Base-by-base conservation (phyloP, 1,140 invertebrate species). In the Drosophila lacteicornis region DNA sequence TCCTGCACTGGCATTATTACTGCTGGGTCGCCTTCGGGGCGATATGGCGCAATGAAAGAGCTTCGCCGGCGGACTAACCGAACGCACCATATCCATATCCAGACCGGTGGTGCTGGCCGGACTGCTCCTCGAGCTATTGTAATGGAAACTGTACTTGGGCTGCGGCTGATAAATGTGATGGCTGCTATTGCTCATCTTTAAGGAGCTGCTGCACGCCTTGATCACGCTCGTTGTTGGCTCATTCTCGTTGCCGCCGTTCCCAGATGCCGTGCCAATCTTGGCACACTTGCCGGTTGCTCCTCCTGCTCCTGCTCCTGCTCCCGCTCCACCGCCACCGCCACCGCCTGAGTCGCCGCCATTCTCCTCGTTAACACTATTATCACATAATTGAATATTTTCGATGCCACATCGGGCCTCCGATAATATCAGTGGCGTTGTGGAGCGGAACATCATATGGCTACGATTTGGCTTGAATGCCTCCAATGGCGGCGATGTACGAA, bases 401-500 rank as follows among this genome's bases (percentile, higher is more conserved):
- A 93, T 93, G 84, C 92, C 92, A 82, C 92, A 92, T 71, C 91
- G 77, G 63, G 92, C 86, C 88, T 93, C 92, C 77, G 91, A 91
- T 75, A 93, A 76, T 75, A 93, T 92, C 75, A 93, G 88, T 91
- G 92, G 92, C 75, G 92, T 93, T 87, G 92, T 92, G 79, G 92
- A 91, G 80, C 92, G 92, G 83, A 87, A 87, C 78, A 91, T 91
- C 77, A 88, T 88, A 84, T 93, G 93, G 79, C 93, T 93, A 74
- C 95, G 93, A 79, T 95, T 94, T 79, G 97, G 96, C 94, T 97
- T 97, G 91, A 97, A 95, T 85, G 96, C 96, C 93, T 97, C 96
- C 84, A 97, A 94, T 79, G 97, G 97, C 70, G 97, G 97, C 77
- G 97, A 97, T 75, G 97, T 97, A 87, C 97, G 95, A 94, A 98